Percentiles rank a stretch among this genome's conserved stretches.
These are phyloP conservation scores for Mythimna loreyi DNA, from an alignment of 2,888 invertebrate species.

Conservation along the genomic window DNA sequence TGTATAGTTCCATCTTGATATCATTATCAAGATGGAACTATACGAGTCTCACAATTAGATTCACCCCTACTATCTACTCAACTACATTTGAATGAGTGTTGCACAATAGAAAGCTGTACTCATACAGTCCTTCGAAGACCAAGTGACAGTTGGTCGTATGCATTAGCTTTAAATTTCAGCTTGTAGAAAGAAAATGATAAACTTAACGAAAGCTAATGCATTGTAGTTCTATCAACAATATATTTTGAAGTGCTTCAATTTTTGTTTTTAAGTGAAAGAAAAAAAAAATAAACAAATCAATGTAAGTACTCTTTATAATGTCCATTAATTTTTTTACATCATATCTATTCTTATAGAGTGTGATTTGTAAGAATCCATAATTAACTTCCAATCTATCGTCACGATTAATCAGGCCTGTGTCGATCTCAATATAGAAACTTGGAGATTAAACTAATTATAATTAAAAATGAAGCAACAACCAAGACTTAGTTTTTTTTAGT, in stretches of 20 bases:
- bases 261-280: too few species aligned
- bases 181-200: background rate
- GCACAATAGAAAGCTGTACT: slow-evolving; percentile 62
- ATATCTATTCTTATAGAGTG: background rate
- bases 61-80: background rate
- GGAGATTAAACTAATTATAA: background rate
- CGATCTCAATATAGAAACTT: background rate
- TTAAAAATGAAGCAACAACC: too few species aligned
- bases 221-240: background rate
- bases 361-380: background rate
- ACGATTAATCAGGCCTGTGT: background rate
- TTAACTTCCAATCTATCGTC: background rate
- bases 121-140: slow-evolving; percentile 59
- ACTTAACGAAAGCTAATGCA: too few species aligned
- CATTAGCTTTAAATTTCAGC: slow-evolving; percentile 15
- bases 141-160: slow-evolving; percentile 41
- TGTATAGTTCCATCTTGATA: too few species aligned
- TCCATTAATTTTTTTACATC: too few species aligned
- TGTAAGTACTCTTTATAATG: slow-evolving; percentile 17
- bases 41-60: background rate
- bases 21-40: background rate
- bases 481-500: too few species aligned
- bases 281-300: background rate
- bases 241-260: background rate
- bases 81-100: slow-evolving; percentile 33